Percentiles rank a stretch among this genome's conserved stretches.
Evolutionary conservation across 2,888 invertebrate species (phyloP).

Genomic region (Sphinx pinastri): DNA sequence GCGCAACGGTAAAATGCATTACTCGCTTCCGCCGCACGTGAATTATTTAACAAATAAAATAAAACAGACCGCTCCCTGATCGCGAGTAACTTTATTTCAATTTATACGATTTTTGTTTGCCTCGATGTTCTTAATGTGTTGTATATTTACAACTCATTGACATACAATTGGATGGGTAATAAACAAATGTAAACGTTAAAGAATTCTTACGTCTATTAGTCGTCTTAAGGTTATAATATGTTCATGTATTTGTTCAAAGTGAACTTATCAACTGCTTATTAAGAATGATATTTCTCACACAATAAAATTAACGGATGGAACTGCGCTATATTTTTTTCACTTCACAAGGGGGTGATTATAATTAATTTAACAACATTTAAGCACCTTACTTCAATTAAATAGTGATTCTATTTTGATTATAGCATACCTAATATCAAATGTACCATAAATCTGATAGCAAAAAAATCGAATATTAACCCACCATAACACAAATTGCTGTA

Average conservation of each 20-base stretch:
- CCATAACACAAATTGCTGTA: conserved; percentile 1
- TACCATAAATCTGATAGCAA: too few species aligned
- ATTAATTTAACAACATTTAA: too few species aligned
- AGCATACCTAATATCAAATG: too few species aligned
- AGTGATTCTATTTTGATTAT: too few species aligned
- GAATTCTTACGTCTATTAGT: neutral
- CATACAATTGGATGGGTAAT: neutral
- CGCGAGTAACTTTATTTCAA: conserved; percentile 21
- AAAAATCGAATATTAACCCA: neutral
- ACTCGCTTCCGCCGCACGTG: conserved; percentile 30
- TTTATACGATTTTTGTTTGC: conserved; percentile 25
- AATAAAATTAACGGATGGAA: too few species aligned
- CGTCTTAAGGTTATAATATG: too few species aligned
- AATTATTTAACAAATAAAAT: conserved; percentile 43
- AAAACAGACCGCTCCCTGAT: conserved; percentile 28
- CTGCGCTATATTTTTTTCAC: too few species aligned
- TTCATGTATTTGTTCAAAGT: neutral
- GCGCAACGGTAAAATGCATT: conserved; percentile 33
- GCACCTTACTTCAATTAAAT: too few species aligned
- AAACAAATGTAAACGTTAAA: neutral
- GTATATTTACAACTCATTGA: conserved; percentile 24
- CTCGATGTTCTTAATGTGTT: conserved; percentile 18
- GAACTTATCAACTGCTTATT: neutral
- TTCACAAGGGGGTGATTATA: too few species aligned
- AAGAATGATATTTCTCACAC: neutral